These are phyloP conservation scores for Natrix natrix DNA, from an alignment of 2,797 vertebrate species.

Conservation along the genomic window DNA sequence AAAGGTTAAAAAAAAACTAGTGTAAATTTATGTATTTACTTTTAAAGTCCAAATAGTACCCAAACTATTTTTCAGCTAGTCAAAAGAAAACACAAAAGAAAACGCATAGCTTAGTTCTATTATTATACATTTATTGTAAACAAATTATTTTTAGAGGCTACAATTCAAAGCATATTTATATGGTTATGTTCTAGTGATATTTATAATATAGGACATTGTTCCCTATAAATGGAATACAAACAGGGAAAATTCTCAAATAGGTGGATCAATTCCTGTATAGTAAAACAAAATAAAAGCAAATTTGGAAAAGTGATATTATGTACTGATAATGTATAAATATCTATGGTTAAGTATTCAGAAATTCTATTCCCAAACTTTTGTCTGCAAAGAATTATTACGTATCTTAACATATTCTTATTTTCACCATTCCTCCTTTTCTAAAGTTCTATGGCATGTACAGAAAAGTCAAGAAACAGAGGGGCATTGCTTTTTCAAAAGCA, in stretches of 20 bases:
- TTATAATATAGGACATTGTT: background rate
- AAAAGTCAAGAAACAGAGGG: background rate
- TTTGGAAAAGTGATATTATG: background rate
- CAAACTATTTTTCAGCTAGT: background rate
- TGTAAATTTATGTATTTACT: background rate
- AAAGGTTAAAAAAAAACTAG: background rate
- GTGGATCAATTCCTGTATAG: background rate
- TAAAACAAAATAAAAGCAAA: background rate
- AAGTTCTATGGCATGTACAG: background rate
- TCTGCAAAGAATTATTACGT: background rate
- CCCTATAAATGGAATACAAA: background rate
- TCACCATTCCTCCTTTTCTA: background rate
- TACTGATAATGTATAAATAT: background rate
- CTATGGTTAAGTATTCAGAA: background rate
- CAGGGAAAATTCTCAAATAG: background rate
- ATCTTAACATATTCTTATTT: background rate
- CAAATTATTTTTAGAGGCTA: background rate
- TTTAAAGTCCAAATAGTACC: background rate
- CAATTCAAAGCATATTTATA: background rate
- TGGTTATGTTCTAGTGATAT: background rate
- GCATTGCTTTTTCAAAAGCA: background rate
- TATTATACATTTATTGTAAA: constrained; percentile 8
- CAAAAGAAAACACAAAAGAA: background rate
- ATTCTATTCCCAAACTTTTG: background rate
- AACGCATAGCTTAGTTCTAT: background rate